Evolutionary conservation across 2,888 invertebrate species (phyloP).

Genomic region (Nomada fucata): DNA sequence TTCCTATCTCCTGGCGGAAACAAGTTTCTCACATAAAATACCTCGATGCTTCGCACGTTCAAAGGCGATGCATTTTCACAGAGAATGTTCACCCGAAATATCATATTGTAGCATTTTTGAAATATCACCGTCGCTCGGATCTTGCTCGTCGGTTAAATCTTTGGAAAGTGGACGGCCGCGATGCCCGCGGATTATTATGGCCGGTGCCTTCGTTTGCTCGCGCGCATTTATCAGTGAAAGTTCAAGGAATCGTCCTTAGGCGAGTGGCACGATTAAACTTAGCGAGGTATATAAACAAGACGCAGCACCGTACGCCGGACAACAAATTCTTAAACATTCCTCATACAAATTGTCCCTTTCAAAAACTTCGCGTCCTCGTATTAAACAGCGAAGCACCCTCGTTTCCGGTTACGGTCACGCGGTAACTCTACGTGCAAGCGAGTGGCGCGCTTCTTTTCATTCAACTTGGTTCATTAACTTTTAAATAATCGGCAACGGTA

Average conservation of each 20-base stretch:
- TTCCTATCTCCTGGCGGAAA: background rate
- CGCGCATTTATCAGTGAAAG: slow-evolving; percentile 53
- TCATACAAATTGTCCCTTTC: background rate
- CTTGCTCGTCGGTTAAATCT: background rate
- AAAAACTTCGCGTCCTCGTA: background rate
- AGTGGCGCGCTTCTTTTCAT: background rate
- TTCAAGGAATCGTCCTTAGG: slow-evolving; percentile 52
- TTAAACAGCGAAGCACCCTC: background rate
- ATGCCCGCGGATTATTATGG: slow-evolving; percentile 49
- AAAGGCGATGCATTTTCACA: background rate
- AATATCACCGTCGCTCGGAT: background rate
- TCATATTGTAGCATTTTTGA: background rate
- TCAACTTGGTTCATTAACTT: slow-evolving; percentile 7
- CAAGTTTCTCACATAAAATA: background rate
- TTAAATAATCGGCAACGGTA: slow-evolving; percentile 25
- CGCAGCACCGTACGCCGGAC: too few species aligned
- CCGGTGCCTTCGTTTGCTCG: slow-evolving; percentile 12
- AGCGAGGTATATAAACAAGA: background rate
- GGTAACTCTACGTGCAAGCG: background rate
- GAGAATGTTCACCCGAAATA: background rate
- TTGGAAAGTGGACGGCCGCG: slow-evolving; percentile 26
- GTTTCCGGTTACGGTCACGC: background rate
- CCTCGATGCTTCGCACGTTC: background rate
- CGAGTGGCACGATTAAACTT: slow-evolving; percentile 18
- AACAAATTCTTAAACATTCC: slow-evolving; percentile 2